Base-by-base conservation (phyloP, 2,797 vertebrate species). In the Squalus acanthias region DNA sequence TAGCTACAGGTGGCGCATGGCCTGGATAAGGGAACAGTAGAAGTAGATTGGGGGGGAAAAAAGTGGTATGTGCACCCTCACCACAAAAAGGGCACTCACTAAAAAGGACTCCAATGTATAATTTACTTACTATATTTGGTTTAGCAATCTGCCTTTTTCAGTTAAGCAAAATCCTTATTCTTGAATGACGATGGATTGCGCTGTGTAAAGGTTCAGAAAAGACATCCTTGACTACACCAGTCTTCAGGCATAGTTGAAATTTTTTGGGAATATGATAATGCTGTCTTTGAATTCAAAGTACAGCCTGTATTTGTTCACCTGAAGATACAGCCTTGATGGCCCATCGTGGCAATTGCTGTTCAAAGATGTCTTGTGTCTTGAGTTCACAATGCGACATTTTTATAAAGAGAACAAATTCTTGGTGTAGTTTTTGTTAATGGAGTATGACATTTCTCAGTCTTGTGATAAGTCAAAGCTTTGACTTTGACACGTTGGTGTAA, bases 381-480 rank as follows among this genome's bases (percentile, higher is more conserved):
- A 72, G 46, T 29, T 5, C 24, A 72, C 46, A 12, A 50, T 95
- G 69, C 74, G 50, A 26, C 94, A 95, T 95, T 95, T 72, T 95
- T 74, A 50, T 46, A 76, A 91, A 76, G 69, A 94, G 70, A 93
- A 65, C 60, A 96, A 79, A 53, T 95, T 95, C 82, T 67, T 95
- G 22, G 24, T 96, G 24, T 65, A 88, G 15, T 72, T 96, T 92
- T 72, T 96, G 87, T 72, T 17, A 93, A 72, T 65, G 2, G 69
- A 85, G 93, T 87, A 95, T 82, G 76, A 96, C 39, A 95, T 96
- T 96, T 87, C 92, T 67, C 72, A n/a, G 93, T 87, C 72, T 29
- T 69, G 26, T 96, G 76, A 85, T 94, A 91, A 57, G 60, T 82
- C 57, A 85, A 95, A 95, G 29, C 46, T 82, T 96, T 95, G 93